Base-by-base conservation (phyloP, 2,888 invertebrate species). In the Dynastes tityus region DNA sequence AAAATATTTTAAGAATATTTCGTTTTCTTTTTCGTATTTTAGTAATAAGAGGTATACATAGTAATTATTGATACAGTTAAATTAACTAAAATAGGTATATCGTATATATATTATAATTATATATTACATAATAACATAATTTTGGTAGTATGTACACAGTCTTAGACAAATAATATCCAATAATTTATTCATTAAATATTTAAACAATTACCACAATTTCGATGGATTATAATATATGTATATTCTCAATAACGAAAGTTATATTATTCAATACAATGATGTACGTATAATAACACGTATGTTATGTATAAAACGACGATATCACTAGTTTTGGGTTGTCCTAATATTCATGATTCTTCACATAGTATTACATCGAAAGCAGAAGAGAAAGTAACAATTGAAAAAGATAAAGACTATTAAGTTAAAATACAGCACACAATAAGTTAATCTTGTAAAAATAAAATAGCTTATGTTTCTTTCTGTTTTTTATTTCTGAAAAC, bases 81-180 rank as follows among this genome's bases (percentile, higher is more conserved):
- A 74, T 74, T 61, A 74, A 74, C 61, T 74, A 74, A 71, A 74
- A 61, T 27, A 74, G 51, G 51, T 68, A 58, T 58, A 58, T 58
- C 55, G n/a, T 74, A 32, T 63, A 74, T 63, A 74, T 74, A 61
- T 61, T 74, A 70, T 49, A 58, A 13, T 51, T 40, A 64, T 78
- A 78, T 78, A 73, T 78, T 78, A 78, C 73, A 78, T 70, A 70
- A 76, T 68, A 80, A 58, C 8, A 58, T 58, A 58, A 58, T 70
- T 78, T 80, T 78, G 78, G 79, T 79, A 79, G 51, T 79, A 80
- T 79, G 67, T 81, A 81, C 73, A 74, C 80, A 81, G 77, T 79
- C 80, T 79, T 81, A 71, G 70, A 74, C 71, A 71, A 71, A 73
- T 75, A 78, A 55, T 73, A 79, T 74, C 75, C 68, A 75, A 65